A percentile compares a stretch with the other conserved stretches of the same genome.
These are phyloP conservation scores for Aporrectodea caliginosa DNA, from an alignment of 1,140 invertebrate genomes.

Conservation along the genomic window DNA sequence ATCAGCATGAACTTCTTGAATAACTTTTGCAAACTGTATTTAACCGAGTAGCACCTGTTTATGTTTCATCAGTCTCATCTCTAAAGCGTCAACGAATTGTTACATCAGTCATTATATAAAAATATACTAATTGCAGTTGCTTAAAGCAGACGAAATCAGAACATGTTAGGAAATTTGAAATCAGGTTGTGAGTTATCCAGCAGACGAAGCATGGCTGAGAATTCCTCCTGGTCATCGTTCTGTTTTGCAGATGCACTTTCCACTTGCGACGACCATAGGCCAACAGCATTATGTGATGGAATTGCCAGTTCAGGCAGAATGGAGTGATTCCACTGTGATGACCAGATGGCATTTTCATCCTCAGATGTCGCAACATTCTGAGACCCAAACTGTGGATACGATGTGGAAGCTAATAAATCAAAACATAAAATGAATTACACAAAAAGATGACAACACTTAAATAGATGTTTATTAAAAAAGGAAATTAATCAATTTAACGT, in stretches of 20 bases:
- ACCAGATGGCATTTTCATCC: not conserved
- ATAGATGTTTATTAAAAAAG: no score
- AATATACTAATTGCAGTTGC: no score
- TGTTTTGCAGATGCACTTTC: not conserved
- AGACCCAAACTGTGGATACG: not conserved
- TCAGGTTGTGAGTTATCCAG: slow-evolving; percentile 53
- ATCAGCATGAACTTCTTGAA: no score
- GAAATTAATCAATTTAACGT: no score
- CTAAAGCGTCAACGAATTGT: no score
- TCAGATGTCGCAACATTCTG: not conserved
- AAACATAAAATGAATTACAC: no score
- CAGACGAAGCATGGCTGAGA: slow-evolving; percentile 92
- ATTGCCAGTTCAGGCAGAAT: not conserved
- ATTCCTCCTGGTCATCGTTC: slow-evolving; percentile 38
- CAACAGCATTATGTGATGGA: not conserved
- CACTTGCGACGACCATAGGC: not conserved
- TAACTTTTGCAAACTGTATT: no score
- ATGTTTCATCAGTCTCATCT: no score
- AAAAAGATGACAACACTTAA: no score
- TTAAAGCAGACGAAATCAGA: no score
- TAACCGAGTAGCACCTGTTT: no score
- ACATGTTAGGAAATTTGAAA: not conserved
- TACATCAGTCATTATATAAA: no score
- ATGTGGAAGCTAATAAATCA: not conserved
- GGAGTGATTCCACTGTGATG: not conserved